A percentile compares a stretch with the other conserved stretches of the same genome.
Conservation (phyloP, 2,888 invertebrate species). For the Drosophila niveifrons region DNA sequence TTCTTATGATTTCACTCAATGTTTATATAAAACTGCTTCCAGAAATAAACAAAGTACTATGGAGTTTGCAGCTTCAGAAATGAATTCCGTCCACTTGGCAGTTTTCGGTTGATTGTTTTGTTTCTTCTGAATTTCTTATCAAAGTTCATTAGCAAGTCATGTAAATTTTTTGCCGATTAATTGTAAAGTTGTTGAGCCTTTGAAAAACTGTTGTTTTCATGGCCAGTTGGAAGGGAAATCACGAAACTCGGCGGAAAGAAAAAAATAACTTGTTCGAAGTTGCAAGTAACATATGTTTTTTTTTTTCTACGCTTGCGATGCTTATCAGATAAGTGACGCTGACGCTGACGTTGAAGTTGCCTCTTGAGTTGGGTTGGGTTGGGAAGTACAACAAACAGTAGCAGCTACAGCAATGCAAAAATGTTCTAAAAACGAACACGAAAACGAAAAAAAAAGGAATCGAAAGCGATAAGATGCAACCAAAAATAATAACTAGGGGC, state of each 20-base stretch:
- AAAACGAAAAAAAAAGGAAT: no score
- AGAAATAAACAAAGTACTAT: constrained; percentile 8
- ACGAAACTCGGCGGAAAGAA: background rate
- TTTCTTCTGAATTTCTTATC: constrained; percentile 25
- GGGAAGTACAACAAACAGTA: constrained; percentile 36
- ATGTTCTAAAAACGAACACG: constrained; percentile 68
- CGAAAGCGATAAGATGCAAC: constrained; percentile 63
- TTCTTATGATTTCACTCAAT: no score
- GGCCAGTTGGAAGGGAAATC: constrained; percentile 21
- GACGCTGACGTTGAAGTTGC: constrained; percentile 11
- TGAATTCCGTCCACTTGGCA: background rate
- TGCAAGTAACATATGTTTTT: constrained; percentile 68
- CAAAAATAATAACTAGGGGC: constrained; percentile 11
- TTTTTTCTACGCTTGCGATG: constrained; percentile 52
- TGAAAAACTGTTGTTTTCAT: constrained; percentile 7
- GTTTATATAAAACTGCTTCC: background rate
- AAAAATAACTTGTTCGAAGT: constrained; percentile 43
- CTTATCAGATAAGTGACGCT: constrained; percentile 71
- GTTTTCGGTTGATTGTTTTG: background rate
- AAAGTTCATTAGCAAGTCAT: constrained; percentile 28
- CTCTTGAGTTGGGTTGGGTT: constrained; percentile 22
- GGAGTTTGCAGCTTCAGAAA: background rate
- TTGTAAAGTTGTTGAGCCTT: constrained; percentile 11
- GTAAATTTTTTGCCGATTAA: constrained; percentile 18
- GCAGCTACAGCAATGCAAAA: constrained; percentile 33